A percentile compares a stretch with the other conserved stretches of the same genome.
phyloP scores from a whole-genome alignment of 2,113 vertebrate genomes.

The Otus sunia region DNA sequence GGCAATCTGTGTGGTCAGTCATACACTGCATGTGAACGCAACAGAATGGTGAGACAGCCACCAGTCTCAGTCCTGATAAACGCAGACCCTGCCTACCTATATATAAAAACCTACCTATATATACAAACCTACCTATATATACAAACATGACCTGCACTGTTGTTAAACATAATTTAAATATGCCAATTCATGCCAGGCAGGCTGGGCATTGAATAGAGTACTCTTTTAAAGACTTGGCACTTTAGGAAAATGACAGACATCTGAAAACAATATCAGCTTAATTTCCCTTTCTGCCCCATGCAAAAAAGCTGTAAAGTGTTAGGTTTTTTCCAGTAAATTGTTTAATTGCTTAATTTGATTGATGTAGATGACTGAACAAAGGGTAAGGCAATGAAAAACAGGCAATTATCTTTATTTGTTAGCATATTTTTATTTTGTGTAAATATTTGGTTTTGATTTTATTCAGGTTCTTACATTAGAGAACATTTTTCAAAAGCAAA shows the following conservation, averaged over 20 bases:
- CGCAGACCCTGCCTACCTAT: neutral
- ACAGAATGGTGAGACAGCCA: neutral
- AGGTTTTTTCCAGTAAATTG: neutral
- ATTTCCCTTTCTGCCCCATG: neutral
- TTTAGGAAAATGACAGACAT: neutral
- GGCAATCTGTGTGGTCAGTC: neutral
- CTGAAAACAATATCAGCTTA: neutral
- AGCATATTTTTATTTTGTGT: neutral
- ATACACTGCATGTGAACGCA: neutral
- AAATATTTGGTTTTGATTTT: slow-evolving; percentile 23
- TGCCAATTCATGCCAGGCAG: neutral
- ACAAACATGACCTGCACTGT: neutral
- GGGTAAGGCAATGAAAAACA: neutral
- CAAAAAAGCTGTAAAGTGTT: neutral
- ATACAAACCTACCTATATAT: no score
- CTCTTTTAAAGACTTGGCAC: neutral
- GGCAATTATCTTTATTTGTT: neutral
- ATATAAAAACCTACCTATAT: neutral
- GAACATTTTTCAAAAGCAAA: slow-evolving; percentile 15
- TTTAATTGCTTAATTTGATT: slow-evolving; percentile 15
- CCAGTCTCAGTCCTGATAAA: neutral
- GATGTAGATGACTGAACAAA: neutral
- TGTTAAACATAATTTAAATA: neutral
- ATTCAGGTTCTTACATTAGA: neutral
- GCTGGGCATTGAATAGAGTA: neutral